Evolutionary conservation across 2,888 invertebrate species (phyloP), one percentile per base, ranked within the genome.

Genomic region (Eueremaeus valkanovi): DNA sequence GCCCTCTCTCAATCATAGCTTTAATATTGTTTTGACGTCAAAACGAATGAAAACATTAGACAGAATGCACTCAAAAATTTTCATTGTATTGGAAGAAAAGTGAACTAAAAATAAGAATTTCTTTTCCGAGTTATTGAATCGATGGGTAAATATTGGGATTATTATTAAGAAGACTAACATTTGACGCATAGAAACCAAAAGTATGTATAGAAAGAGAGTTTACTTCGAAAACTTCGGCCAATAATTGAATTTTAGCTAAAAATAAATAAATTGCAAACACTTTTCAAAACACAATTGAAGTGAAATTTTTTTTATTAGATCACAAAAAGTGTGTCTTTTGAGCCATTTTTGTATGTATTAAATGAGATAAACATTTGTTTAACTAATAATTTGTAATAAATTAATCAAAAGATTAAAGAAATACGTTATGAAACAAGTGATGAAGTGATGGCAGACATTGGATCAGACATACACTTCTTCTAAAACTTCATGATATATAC

Each of bases 401-500:
- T 58, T 63, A 40, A 66, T 58, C 29, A 29, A 58, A 55, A 58
- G 29, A 11, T 58, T 58, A 58, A 29, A 27, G 24, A 49, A 49
- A 49, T 49, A 21, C 49, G 21, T 33, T 33, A 29, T 11, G 33
- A 33, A 36, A 63, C 31, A 63, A 63, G 63, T 63, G 63, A 68
- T 68, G 29, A 68, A 18, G 24, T 55, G 21, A 40, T 24, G 33
- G 33, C n/a, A 31, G 21, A 68, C 40, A 21, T 68, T 55, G 24
- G 24, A 1, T 40, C 31, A 68, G 27, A 70, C 40, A 45, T 45
- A 16, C 45, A 45, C 16, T 45, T 45, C 6, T 6, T 45, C 2
- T 45, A 11, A 45, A 45, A 45, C 45, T 45, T 16, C 18, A 66
- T 66, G 21, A 66, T 42, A 70, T 70, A 45, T 70, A 70, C 70